Conservation (phyloP, 2,113 vertebrate genomes). For the Centrocercus urophasianus region DNA sequence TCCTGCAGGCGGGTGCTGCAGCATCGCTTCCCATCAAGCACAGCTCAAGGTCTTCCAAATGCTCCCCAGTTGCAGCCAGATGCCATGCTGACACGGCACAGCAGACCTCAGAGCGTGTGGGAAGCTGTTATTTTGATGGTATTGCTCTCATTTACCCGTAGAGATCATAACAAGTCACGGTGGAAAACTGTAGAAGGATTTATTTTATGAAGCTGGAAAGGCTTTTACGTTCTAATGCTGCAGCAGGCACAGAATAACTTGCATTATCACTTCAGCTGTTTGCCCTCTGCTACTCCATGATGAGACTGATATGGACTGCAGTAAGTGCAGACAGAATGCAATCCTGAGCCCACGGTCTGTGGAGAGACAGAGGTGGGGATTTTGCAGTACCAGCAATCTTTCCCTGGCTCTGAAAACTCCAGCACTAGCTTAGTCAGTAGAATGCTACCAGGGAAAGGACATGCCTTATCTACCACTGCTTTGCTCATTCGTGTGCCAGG, state of each 20-base stretch:
- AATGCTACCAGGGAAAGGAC: background rate
- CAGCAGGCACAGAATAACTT: background rate
- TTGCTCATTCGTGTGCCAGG: background rate
- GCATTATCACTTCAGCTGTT: background rate
- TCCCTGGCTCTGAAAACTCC: background rate
- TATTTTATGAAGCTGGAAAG: background rate
- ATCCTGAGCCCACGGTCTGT: background rate
- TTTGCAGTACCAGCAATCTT: background rate
- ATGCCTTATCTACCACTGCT: background rate
- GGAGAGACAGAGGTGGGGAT: background rate
- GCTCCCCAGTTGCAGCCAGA: background rate
- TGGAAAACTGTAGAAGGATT: background rate
- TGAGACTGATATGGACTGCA: background rate
- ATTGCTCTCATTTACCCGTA: background rate
- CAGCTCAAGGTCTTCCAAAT: background rate
- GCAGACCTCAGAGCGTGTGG: fast-evolving
- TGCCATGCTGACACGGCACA: background rate
- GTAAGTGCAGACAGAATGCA: background rate
- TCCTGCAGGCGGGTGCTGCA: constrained; percentile 5
- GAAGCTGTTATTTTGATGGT: background rate
- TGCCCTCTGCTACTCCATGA: background rate
- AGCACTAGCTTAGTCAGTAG: background rate
- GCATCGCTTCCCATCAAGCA: background rate
- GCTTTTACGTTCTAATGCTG: background rate
- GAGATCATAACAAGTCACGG: background rate